Evolutionary conservation across 1,140 invertebrate species (phyloP), one percentile per base, ranked within the genome.

Genomic region (Trypoxylus dichotomus): DNA sequence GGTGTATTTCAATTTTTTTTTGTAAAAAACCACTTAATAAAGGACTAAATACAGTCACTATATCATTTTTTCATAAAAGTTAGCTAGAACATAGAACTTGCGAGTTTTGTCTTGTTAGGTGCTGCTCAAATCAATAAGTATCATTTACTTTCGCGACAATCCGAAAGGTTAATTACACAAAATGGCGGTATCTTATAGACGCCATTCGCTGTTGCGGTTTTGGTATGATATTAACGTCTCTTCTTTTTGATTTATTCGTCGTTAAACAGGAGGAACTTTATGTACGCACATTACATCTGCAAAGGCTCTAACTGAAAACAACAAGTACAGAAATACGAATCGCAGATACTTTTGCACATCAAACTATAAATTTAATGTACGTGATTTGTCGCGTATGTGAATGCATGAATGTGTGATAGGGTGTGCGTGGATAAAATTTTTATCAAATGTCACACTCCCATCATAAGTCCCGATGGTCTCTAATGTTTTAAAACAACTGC

Each of bases 401-500:
- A 68, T 5, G 19, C 15, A n/a, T 7, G 24, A 6, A 6, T 25
- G 3, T 68, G 60, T 10, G 19, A 68, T 68, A 29, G 11, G 60
- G 21, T 68, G 60, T 68, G 24, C 27, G 60, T 10, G 60, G 21
- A 68, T 68, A 68, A 68, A 81, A 78, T 81, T 80, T 81, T 82
- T 81, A 81, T 81, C 78, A 80, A 81, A 82, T 78, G 79, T 80
- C 58, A 76, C 80, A 78, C 75, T 77, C 74, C 43, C 74, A 76
- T 75, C 76, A 68, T 68, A 68, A 68, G 60, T 68, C 72, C 71
- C 78, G 76, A 77, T 75, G 79, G 19, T 29, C 29, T 74, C 72
- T 80, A 82, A 83, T 83, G 81, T 83, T 85, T 84, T 81, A 80
- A 84, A 85, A 85, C 84, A 84, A 85, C 84, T 83, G 82, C 84